Conservation (phyloP, 2,113 vertebrate genomes). For the Gopherus flavomarginatus region DNA sequence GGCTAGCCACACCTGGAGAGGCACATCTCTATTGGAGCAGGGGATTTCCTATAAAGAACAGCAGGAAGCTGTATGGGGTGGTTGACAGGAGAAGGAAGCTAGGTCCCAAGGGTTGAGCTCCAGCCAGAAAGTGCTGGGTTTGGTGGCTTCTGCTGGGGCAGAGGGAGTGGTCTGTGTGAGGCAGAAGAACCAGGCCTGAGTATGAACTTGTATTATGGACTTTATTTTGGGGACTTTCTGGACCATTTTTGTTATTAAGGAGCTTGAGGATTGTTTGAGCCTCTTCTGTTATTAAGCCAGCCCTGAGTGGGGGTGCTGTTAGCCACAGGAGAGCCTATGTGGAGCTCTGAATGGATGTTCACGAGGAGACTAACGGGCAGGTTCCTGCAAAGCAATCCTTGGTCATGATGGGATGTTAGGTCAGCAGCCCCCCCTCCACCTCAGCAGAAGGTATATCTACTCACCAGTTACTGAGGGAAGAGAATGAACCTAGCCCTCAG, state of each 20-base stretch:
- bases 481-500: background rate
- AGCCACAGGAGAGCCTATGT: background rate
- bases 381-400: background rate
- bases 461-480: background rate
- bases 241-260: background rate
- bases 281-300: background rate
- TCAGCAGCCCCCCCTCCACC: too few species aligned
- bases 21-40: background rate
- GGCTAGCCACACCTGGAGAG: background rate
- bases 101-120: background rate
- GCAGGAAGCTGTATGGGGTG: background rate
- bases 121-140: background rate
- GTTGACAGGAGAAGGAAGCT: background rate
- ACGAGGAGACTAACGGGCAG: background rate
- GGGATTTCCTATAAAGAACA: background rate
- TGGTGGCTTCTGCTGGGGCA: background rate
- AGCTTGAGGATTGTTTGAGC: background rate
- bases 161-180: background rate
- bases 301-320: background rate
- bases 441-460: background rate
- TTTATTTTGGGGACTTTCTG: background rate
- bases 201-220: background rate
- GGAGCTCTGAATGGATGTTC: background rate
- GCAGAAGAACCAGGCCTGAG: background rate
- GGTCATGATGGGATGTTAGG: too few species aligned